Conservation (phyloP, 2,113 vertebrate genomes). For the Mus spicilegus region DNA sequence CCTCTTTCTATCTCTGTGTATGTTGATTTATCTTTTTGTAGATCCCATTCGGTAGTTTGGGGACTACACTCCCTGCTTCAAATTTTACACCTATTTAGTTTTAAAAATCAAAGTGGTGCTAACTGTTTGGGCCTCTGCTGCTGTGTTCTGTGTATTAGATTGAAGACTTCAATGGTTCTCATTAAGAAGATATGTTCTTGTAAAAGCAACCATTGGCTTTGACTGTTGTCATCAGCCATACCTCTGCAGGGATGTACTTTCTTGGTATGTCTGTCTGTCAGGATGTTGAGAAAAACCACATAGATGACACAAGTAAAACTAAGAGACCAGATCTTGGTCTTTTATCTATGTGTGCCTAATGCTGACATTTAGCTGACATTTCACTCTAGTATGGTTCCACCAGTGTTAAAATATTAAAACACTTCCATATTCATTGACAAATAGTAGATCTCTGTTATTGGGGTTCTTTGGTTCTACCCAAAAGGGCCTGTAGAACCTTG, state of each 20-base stretch:
- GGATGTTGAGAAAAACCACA: conserved; percentile 20
- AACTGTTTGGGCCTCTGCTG: background rate
- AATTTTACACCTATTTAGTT: background rate
- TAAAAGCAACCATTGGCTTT: background rate
- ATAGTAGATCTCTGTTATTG: background rate
- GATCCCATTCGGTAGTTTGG: background rate
- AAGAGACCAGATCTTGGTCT: background rate
- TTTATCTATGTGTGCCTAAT: background rate
- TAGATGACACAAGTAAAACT: background rate
- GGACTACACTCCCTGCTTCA: background rate
- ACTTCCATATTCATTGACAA: background rate
- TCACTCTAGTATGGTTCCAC: too few relatives aligned
- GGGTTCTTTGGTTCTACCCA: background rate
- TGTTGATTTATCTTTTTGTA: background rate
- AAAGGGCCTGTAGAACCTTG: background rate
- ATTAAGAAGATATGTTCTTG: background rate
- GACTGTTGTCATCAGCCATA: background rate
- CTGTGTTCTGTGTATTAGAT: background rate
- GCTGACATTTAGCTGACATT: background rate
- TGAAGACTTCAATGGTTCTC: background rate
- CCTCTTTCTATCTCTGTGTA: background rate
- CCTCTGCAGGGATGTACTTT: background rate
- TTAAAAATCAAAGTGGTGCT: conserved; percentile 27
- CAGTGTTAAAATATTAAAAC: background rate
- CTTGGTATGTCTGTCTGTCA: conserved; percentile 26